A percentile compares a stretch with the other conserved stretches of the same genome.
Conservation (phyloP, 92 coral and sea anemone species). For the Desmophyllum pertusum region DNA sequence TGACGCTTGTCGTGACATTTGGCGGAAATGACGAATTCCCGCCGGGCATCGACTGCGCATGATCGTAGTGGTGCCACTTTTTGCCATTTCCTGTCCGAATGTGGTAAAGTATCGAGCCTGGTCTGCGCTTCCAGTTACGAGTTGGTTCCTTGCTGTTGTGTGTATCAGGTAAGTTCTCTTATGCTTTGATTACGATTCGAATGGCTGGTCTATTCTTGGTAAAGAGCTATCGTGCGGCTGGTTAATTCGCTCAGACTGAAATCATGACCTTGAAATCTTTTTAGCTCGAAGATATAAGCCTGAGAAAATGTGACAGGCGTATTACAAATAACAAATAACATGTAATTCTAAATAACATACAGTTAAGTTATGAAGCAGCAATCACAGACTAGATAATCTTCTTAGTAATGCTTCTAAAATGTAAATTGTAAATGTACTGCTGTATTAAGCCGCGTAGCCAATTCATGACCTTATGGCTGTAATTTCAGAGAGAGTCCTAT, state of each 20-base stretch:
- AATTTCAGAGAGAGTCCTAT: neutral
- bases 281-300: neutral
- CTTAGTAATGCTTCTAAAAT: neutral
- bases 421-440: neutral
- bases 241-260: neutral
- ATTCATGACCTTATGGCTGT: neutral
- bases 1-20: neutral
- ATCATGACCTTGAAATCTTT: neutral
- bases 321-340: neutral
- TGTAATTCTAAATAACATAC: neutral
- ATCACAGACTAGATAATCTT: neutral
- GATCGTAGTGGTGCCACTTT: neutral
- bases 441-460: neutral
- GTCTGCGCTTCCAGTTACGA: neutral
- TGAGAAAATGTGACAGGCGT: neutral
- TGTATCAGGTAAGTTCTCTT: neutral
- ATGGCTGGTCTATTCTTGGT: neutral
- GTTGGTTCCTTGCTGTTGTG: neutral
- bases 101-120: neutral
- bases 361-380: neutral
- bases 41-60: neutral
- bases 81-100: neutral
- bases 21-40: neutral
- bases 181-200: neutral
- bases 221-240: neutral